Evolutionary conservation across 64 coral and sea anemone species (phyloP).

Genomic region (Montipora efflorescens): DNA sequence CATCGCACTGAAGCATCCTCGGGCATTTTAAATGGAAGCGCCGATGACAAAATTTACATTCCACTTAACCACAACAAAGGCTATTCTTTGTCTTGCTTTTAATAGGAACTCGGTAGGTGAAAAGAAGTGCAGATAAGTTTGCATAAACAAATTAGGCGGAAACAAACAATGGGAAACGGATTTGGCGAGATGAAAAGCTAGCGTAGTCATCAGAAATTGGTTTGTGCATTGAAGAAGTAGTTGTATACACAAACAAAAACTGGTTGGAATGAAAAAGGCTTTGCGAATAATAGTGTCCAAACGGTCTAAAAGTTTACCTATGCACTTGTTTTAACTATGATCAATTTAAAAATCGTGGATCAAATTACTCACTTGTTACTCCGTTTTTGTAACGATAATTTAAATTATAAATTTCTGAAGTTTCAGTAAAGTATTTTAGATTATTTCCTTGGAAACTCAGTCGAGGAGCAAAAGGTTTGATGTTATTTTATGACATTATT

Average conservation of each 20-base stretch:
- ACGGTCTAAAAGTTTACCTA: not conserved
- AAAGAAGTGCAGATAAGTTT: constrained; percentile 14
- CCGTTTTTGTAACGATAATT: too few species aligned
- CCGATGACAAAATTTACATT: constrained; percentile 18
- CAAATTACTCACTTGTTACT: too few species aligned
- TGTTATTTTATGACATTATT: not conserved
- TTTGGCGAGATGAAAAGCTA: too few species aligned
- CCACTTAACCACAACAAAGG: constrained; percentile 15
- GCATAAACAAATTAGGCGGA: not conserved
- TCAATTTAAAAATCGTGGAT: too few species aligned
- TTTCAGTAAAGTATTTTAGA: not conserved
- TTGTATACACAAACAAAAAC: not conserved
- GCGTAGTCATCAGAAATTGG: too few species aligned
- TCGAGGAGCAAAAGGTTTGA: not conserved
- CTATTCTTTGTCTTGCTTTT: constrained; percentile 7
- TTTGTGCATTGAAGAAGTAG: not conserved
- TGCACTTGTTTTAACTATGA: too few species aligned
- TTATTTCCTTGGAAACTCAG: not conserved
- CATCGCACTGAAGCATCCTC: not conserved
- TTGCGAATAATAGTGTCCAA: not conserved
- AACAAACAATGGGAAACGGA: not conserved
- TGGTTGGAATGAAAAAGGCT: not conserved
- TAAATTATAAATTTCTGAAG: too few species aligned
- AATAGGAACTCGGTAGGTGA: not conserved
- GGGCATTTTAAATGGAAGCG: not conserved